Conservation (phyloP, 2,113 vertebrate genomes). For the Haplochromis burtoni region DNA sequence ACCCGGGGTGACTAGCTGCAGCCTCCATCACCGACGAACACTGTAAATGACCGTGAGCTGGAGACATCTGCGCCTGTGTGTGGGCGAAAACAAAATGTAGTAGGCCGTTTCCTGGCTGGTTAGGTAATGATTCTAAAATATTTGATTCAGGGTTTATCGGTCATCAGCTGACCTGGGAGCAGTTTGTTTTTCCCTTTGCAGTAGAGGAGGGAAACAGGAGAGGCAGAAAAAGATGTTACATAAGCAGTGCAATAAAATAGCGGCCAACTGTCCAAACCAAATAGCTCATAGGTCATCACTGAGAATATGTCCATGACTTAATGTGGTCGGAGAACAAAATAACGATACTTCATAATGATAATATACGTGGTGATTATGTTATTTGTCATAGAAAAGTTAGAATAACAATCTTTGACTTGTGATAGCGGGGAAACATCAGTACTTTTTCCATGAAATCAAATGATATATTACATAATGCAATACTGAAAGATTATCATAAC, state of each 20-base stretch:
- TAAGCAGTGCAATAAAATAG: background rate
- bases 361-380: background rate
- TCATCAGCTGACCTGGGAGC: background rate
- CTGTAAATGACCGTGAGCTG: background rate
- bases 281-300: background rate
- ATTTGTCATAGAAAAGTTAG: background rate
- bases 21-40: background rate
- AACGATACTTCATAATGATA: background rate
- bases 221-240: background rate
- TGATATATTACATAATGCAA: background rate
- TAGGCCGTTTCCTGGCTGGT: background rate
- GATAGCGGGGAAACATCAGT: background rate
- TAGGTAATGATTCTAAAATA: background rate
- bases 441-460: background rate
- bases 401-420: background rate
- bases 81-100: background rate
- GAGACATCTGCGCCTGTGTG: background rate
- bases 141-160: background rate
- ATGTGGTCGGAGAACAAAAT: background rate
- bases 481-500: background rate
- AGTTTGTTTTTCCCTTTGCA: background rate
- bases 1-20: slow-evolving; percentile 25
- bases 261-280: background rate
- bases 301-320: background rate
- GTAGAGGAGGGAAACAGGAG: background rate